A percentile compares a stretch with the other conserved stretches of the same genome.
Conservation (phyloP, 2,113 vertebrate species). For the Ivindomyrus marchei region DNA sequence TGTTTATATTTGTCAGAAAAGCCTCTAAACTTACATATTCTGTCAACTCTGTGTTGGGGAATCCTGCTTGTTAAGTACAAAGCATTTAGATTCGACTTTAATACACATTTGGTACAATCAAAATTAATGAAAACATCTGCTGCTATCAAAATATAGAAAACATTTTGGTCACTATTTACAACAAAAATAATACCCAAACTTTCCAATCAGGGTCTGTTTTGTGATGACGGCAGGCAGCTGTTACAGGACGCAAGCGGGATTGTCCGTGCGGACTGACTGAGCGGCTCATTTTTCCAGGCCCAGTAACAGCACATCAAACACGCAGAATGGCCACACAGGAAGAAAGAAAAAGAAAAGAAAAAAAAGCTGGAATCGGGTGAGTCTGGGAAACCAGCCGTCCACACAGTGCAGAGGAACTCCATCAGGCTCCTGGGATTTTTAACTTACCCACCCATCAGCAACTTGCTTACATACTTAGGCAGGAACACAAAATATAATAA, state of each 20-base stretch:
- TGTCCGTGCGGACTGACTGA: not conserved
- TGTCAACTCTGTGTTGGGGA: conserved; percentile 1
- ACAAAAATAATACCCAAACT: conserved; percentile 52
- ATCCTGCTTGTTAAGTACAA: conserved; percentile 61
- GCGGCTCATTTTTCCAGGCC: not conserved
- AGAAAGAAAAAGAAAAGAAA: conserved; percentile 34
- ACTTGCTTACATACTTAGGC: not conserved
- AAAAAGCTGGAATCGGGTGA: not conserved
- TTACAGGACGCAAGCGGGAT: conserved; percentile 38
- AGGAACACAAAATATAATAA: not conserved
- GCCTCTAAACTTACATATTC: conserved; percentile 32
- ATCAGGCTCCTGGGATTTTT: not conserved
- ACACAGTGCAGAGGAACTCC: not conserved
- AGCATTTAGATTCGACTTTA: conserved; percentile 47
- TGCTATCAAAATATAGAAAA: conserved; percentile 72
- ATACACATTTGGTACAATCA: conserved; percentile 62
- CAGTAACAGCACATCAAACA: not conserved
- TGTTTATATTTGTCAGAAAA: conserved; percentile 39
- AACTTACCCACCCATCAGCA: not conserved
- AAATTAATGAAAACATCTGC: conserved; percentile 71
- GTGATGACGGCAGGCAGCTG: conserved; percentile 73
- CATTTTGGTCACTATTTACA: conserved; percentile 89
- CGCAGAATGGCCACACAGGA: not conserved
- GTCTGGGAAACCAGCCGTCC: not conserved
- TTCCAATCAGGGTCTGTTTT: conserved; percentile 57